phyloP scores from a whole-genome alignment of 2,888 invertebrate genomes.

The Ryuthela nishihirai region DNA sequence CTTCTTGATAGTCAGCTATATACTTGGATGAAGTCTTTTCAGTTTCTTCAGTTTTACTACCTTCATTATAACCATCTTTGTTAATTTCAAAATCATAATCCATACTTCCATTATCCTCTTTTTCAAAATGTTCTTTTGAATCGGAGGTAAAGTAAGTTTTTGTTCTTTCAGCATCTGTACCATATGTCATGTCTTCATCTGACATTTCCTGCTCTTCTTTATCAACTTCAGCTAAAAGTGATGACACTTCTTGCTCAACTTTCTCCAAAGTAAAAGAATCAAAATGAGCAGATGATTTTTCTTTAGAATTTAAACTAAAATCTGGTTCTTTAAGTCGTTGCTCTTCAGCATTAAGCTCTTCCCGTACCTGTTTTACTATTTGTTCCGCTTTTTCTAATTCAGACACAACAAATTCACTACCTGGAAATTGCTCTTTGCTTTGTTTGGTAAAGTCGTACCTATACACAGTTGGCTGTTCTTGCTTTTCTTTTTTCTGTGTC shows the following conservation, averaged over 20 bases:
- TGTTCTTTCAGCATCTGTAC: no score
- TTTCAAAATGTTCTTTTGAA: no score
- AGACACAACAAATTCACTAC: constrained; percentile 13
- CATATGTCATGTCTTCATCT: no score
- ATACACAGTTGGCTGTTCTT: constrained; percentile 30
- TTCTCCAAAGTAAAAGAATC: constrained; percentile 21
- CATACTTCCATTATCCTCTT: no score
- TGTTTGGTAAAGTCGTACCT: constrained; percentile 27
- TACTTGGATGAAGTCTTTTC: no score
- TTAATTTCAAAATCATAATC: no score
- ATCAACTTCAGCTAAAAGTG: constrained; percentile 30
- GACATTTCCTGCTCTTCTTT: constrained; percentile 27
- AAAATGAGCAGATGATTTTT: background rate
- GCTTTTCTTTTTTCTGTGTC: constrained; percentile 24
- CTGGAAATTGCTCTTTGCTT: constrained; percentile 6
- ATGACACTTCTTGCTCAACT: constrained; percentile 30
- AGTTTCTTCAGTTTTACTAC: no score
- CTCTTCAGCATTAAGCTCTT: constrained; percentile 16
- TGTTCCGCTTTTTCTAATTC: constrained; percentile 29
- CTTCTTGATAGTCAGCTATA: no score
- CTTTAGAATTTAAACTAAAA: constrained; percentile 1
- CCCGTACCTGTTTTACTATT: constrained; percentile 27
- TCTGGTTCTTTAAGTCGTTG: constrained; percentile 4
- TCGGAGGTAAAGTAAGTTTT: no score
- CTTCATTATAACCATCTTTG: no score